Conservation (phyloP, 2,797 vertebrate genomes). For the Buceros bicornis region DNA sequence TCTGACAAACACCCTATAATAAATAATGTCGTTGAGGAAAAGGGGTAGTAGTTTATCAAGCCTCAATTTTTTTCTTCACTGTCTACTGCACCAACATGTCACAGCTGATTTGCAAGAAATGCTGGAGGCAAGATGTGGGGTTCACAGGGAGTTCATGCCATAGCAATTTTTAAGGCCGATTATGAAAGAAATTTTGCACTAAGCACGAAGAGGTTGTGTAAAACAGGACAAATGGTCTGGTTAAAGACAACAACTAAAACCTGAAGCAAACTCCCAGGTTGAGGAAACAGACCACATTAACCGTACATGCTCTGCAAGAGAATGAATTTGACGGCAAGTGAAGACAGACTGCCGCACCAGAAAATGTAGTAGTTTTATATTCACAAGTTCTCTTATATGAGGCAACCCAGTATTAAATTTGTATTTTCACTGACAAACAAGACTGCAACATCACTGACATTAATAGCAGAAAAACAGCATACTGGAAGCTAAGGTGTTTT, state of each 20-base stretch:
- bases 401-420: neutral
- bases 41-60: neutral
- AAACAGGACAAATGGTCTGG: neutral
- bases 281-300: neutral
- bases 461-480: neutral
- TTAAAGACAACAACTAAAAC: neutral
- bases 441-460: neutral
- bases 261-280: neutral
- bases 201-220: neutral
- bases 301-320: neutral
- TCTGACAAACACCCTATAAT: neutral
- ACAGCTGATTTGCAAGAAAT: conserved; percentile 6
- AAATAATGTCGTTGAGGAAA: neutral
- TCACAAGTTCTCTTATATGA: neutral
- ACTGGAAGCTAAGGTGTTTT: neutral
- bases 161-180: conserved; percentile 6
- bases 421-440: neutral
- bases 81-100: neutral
- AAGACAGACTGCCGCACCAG: neutral
- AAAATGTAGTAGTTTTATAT: neutral
- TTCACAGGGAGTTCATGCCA: conserved; percentile 45
- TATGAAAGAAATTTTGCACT: neutral
- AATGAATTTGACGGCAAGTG: neutral
- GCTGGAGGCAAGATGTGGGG: neutral
- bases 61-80: neutral